Evolutionary conservation across 2,888 invertebrate species (phyloP).

Genomic region (Patella caerulea): DNA sequence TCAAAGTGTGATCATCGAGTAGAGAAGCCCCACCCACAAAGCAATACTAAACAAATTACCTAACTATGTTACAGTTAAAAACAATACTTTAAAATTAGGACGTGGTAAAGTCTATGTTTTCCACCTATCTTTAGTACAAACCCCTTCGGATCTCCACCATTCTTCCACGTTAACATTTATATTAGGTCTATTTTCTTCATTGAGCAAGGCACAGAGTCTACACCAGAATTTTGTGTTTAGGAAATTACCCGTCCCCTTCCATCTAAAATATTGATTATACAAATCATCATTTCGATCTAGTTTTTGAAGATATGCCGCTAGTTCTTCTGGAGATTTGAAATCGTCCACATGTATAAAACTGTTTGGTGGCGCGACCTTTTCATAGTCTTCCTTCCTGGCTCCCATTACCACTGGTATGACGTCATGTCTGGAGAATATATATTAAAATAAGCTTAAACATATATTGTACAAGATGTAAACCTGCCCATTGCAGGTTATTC

Average conservation of each 20-base stretch:
- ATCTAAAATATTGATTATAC: constrained; percentile 93
- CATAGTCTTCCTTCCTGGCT: constrained; percentile 91
- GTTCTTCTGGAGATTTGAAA: constrained; percentile 86
- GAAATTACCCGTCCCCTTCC: constrained; percentile 78
- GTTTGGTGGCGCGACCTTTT: constrained; percentile 86
- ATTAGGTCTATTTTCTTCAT: constrained; percentile 44
- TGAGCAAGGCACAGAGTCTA: constrained; percentile 49
- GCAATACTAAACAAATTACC: too few species aligned
- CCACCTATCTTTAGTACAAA: constrained; percentile 7
- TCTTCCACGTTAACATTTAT: constrained; percentile 84
- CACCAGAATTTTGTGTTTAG: constrained; percentile 56
- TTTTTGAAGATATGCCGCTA: constrained; percentile 87
- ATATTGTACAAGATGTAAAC: too few species aligned
- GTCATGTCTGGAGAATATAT: constrained; percentile 76
- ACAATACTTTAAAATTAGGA: too few species aligned
- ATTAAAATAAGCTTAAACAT: not conserved
- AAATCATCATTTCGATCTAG: constrained; percentile 88
- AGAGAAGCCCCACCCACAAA: too few species aligned
- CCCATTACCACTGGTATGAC: constrained; percentile 96
- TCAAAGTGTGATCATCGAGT: too few species aligned
- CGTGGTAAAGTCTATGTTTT: not conserved
- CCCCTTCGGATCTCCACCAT: constrained; percentile 82
- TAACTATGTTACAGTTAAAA: too few species aligned
- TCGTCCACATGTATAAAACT: constrained; percentile 97
- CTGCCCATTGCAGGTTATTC: too few species aligned